Base-by-base conservation (phyloP, 2,797 vertebrate genomes). In the Notolepis coatsorum region DNA sequence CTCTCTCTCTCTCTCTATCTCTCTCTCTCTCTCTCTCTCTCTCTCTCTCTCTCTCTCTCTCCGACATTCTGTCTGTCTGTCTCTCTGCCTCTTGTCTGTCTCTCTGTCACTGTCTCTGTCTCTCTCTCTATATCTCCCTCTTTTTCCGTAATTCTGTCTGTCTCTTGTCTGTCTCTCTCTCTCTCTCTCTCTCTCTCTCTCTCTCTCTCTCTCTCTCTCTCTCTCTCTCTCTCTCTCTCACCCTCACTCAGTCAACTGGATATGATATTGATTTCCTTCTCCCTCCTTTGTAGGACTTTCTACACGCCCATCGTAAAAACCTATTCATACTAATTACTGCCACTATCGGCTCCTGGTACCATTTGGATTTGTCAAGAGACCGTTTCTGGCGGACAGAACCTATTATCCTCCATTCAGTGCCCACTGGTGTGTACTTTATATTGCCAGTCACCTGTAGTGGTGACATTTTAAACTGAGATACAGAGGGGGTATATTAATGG, bases 311-410 rank as follows among this genome's bases (percentile, higher is more conserved):
- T 66, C n/a, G 67, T 64, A 71, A 67, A 80, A 71, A 33, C 50
- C 50, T 61, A 70, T 77, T 82, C 58, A 77, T 73, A 63, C 76
- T 81, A 78, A 85, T 83, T 80, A 73, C 50, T 61, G 65, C 33
- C 15, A 7, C 63, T 45, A 48, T 77, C 73, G 61, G 68, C 68
- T 72, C 64, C 50, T 13, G 2, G 65, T 51, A 18, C 21, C 21
- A 27, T 55, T 25, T 12, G 24, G 20, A 43, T 28, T 54, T 24
- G 49, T 42, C 21, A 54, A 33, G 25, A 48, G 7, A 15, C 9
- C 3, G 1, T 25, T 39, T 39, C 13, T n/a, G 7, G 13, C 18
- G 18, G 25, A 68, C 55, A 67, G 71, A 70, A 70, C 27, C 71
- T 61, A 45, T 81, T 83, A 85, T 82, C 73, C 68, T n/a, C 45